Conservation (phyloP, 1,140 invertebrate species). For the Drosophila baimaii region DNA sequence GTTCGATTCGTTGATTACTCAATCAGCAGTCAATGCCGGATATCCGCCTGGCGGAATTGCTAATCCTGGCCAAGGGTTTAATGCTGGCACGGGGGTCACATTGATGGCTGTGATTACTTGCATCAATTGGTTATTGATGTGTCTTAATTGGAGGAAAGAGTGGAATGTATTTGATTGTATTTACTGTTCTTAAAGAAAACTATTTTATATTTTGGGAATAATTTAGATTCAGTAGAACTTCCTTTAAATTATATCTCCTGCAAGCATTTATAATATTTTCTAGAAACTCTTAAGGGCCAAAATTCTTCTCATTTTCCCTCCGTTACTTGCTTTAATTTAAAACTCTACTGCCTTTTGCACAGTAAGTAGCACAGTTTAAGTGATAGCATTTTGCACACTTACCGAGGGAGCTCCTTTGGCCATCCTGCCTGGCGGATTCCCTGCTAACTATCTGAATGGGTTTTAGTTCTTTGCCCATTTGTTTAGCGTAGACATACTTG, state of each 20-base stretch:
- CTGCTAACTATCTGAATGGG: constrained; percentile 40
- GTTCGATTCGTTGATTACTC: constrained; percentile 41
- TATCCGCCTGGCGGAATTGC: constrained; percentile 14
- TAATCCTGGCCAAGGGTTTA: constrained; percentile 15
- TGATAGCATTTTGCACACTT: constrained; percentile 34
- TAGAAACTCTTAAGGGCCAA: no score
- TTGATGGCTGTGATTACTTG: background rate
- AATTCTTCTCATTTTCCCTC: constrained; percentile 2
- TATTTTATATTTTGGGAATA: background rate
- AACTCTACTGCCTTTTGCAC: no score
- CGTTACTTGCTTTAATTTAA: constrained; percentile 9
- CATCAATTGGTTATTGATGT: constrained; percentile 2
- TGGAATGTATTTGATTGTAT: background rate
- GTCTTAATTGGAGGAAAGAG: no score
- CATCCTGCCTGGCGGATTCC: constrained; percentile 1
- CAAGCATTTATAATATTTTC: background rate
- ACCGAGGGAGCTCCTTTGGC: constrained; percentile 1
- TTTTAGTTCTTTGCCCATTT: constrained; percentile 39
- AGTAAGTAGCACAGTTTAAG: constrained; percentile 35
- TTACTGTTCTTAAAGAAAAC: background rate
- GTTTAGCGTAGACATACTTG: constrained; percentile 31
- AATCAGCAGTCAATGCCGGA: constrained; percentile 45
- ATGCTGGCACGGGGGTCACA: background rate
- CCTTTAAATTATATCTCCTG: background rate
- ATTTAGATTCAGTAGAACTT: background rate